These are phyloP conservation scores for Paracyprichromis sp. DNA, from an alignment of 2,113 vertebrate genomes.

Conservation along the genomic window DNA sequence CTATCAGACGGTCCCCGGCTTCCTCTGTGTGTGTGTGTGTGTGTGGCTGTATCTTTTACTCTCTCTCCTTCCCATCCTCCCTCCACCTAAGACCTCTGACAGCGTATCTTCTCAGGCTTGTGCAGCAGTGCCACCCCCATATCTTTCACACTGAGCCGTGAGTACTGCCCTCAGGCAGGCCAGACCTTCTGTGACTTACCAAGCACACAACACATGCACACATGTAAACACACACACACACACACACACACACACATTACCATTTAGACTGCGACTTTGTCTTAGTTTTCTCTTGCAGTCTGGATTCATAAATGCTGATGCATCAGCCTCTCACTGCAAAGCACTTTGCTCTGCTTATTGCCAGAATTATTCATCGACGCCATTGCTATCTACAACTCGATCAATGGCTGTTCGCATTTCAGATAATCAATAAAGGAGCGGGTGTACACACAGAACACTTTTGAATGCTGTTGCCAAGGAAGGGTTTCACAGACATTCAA, in stretches of 20 bases:
- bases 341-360: background rate
- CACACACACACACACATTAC: background rate
- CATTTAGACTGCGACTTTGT: constrained; percentile 26
- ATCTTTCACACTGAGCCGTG: constrained; percentile 37
- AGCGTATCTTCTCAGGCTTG: constrained; percentile 33
- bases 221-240: background rate
- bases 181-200: constrained; percentile 38
- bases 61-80: constrained; percentile 2
- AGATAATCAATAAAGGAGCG: background rate
- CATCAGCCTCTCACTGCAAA: constrained; percentile 1
- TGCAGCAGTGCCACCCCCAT: constrained; percentile 41
- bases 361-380: constrained; percentile 28
- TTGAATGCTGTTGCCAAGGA: background rate
- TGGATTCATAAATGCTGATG: constrained; percentile 25
- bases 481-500: background rate
- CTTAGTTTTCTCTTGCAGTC: background rate
- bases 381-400: background rate
- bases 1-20: constrained; percentile 6
- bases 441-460: background rate
- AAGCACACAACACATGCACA: background rate
- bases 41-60: background rate
- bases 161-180: constrained; percentile 33
- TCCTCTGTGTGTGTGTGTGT: background rate
- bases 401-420: constrained; percentile 1
- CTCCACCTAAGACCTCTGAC: constrained; percentile 50